phyloP scores from a whole-genome alignment of 2,888 invertebrate genomes.

The Charanyca ferruginea region DNA sequence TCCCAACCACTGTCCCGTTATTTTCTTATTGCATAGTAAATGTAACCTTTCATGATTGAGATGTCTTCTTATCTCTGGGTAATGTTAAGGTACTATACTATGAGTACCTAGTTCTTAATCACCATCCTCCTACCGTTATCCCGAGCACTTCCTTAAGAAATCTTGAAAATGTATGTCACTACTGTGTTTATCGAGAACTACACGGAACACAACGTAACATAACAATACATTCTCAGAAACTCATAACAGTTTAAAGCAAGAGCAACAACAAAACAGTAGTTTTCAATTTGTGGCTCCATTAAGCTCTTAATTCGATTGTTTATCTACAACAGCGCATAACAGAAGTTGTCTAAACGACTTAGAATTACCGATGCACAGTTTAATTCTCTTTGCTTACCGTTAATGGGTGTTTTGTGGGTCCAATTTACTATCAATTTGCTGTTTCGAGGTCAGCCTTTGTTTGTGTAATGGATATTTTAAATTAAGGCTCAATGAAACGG shows the following conservation, averaged over 20 bases:
- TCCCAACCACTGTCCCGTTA: too few relatives aligned
- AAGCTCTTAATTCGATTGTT: slow-evolving; percentile 83
- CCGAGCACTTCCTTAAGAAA: background rate
- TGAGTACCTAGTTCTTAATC: background rate
- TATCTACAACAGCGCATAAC: slow-evolving; percentile 72
- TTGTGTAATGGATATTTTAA: slow-evolving; percentile 37
- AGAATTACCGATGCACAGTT: slow-evolving; percentile 61
- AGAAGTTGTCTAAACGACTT: slow-evolving; percentile 73
- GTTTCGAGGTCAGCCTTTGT: slow-evolving; percentile 41
- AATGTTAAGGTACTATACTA: too few relatives aligned
- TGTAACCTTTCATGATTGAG: too few relatives aligned
- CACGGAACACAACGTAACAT: background rate
- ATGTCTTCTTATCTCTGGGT: too few relatives aligned
- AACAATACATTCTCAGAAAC: slow-evolving; percentile 9
- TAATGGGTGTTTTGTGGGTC: slow-evolving; percentile 55
- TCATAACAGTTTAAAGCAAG: slow-evolving; percentile 58
- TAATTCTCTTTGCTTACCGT: slow-evolving; percentile 51
- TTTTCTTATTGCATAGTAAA: too few relatives aligned
- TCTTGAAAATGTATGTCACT: background rate
- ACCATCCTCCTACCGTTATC: too few relatives aligned
- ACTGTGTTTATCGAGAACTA: slow-evolving; percentile 1
- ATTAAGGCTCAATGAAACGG: background rate
- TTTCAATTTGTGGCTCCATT: slow-evolving; percentile 80
- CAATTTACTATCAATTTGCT: slow-evolving; percentile 54
- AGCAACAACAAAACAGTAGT: slow-evolving; percentile 77